These are phyloP conservation scores for Rhabditoides inermis DNA, from an alignment of 2,888 invertebrate species.

Conservation along the genomic window DNA sequence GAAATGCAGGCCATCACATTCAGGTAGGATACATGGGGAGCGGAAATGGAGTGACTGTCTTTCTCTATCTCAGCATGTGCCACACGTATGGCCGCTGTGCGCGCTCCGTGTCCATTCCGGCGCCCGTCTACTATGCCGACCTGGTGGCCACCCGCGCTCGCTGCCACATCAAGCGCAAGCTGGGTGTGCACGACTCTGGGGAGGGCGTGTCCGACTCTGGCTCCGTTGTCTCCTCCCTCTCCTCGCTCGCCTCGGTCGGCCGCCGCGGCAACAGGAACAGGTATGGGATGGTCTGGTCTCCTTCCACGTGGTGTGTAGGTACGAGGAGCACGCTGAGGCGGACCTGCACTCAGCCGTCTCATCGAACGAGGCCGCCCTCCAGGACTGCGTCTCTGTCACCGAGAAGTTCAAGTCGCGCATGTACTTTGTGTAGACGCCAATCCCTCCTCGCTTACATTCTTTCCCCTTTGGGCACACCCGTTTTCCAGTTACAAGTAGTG, in stretches of 20 bases:
- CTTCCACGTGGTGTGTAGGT: background rate
- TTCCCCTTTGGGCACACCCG: too few species aligned
- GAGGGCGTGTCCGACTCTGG: constrained; percentile 17
- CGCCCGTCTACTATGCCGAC: constrained; percentile 46
- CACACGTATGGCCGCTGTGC: constrained; percentile 48
- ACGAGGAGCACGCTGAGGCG: background rate
- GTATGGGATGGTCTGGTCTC: background rate
- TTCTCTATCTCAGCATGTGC: constrained; percentile 26
- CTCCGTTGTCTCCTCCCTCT: constrained; percentile 21
- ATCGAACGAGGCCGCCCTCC: constrained; percentile 26
- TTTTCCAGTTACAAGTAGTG: too few species aligned
- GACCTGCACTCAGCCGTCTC: background rate
- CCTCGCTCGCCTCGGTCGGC: constrained; percentile 19
- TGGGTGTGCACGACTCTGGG: constrained; percentile 28
- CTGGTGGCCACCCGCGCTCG: constrained; percentile 45
- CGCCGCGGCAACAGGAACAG: constrained; percentile 1
- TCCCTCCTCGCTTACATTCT: too few species aligned
- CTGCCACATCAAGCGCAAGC: constrained; percentile 40
- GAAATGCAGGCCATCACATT: constrained; percentile 46
- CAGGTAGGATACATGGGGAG: constrained; percentile 11
- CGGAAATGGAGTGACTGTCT: background rate
- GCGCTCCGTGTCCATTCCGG: constrained; percentile 42
- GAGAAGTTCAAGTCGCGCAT: constrained; percentile 38
- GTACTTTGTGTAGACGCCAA: constrained; percentile 41
- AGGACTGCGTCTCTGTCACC: constrained; percentile 37